phyloP scores from a whole-genome alignment of 2,797 vertebrate species.

The Pangasius krempfi region DNA sequence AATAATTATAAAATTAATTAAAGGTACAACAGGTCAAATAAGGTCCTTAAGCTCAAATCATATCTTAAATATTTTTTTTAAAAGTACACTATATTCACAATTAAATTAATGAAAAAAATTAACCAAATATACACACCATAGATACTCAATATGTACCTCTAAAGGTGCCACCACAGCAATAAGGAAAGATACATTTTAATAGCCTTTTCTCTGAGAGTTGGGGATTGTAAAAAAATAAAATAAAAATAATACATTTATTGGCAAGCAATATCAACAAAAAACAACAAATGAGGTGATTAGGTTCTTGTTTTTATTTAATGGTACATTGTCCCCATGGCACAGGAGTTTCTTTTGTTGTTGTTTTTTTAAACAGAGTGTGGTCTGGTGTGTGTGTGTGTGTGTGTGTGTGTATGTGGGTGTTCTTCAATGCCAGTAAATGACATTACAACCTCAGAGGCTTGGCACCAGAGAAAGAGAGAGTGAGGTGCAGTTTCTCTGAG shows the following conservation, averaged over 20 bases:
- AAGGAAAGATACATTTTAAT: not conserved
- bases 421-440: constrained; percentile 36
- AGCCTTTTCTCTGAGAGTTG: not conserved
- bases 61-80: not conserved
- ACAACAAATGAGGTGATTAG: constrained; percentile 23
- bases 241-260: not conserved
- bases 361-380: constrained; percentile 33
- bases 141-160: not conserved
- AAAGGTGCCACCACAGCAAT: not conserved
- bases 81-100: not conserved
- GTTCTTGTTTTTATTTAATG: constrained; percentile 41
- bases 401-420: not conserved
- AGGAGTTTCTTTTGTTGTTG: constrained; percentile 14
- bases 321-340: constrained; percentile 40
- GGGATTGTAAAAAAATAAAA: not conserved
- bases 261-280: not conserved
- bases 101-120: too few relatives aligned
- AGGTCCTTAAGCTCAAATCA: not conserved
- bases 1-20: not conserved
- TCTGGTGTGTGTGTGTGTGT: not conserved
- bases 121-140: not conserved
- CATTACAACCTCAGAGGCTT: constrained; percentile 41
- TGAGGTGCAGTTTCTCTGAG: constrained; percentile 47
- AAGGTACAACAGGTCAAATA: too few relatives aligned
- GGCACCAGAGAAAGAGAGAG: constrained; percentile 30